Conservation (phyloP, 2,797 vertebrate species). For the Intellagama lesueurii region DNA sequence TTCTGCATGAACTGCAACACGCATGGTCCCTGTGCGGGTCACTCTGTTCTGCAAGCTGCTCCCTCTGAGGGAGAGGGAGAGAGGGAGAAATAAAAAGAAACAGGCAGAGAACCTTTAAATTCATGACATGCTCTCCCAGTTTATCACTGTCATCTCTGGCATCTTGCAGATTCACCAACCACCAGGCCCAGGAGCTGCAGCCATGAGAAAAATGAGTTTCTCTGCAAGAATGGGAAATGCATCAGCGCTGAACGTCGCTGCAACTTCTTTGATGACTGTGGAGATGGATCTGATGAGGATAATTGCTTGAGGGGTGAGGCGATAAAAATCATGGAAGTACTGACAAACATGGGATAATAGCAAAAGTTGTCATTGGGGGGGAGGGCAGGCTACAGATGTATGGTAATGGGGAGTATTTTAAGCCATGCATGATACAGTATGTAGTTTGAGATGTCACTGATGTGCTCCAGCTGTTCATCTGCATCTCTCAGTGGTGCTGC, state of each 20-base stretch:
- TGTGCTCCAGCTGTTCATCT: neutral
- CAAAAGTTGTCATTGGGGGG: neutral
- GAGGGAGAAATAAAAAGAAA: neutral
- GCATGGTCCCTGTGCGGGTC: neutral
- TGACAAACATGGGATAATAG: neutral
- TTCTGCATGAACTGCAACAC: neutral
- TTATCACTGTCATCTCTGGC: neutral
- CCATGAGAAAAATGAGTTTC: constrained; percentile 91
- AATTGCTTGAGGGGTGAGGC: constrained; percentile 87
- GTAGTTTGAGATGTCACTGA: neutral
- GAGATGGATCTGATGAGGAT: constrained; percentile 91
- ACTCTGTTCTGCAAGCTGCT: neutral
- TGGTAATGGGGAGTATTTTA: neutral
- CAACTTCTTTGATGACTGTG: constrained; percentile 95
- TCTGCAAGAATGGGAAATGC: constrained; percentile 87
- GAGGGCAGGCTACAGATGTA: too few relatives aligned
- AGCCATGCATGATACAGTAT: too few relatives aligned
- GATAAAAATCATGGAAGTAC: neutral
- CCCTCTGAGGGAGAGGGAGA: neutral
- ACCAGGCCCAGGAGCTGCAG: constrained; percentile 78
- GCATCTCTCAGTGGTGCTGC: neutral
- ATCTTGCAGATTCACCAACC: constrained; percentile 70
- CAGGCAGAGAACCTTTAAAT: too few relatives aligned
- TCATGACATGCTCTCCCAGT: neutral
- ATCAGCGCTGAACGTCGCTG: constrained; percentile 87